Conservation (phyloP, 2,888 invertebrate species). For the Drosophila conformis region DNA sequence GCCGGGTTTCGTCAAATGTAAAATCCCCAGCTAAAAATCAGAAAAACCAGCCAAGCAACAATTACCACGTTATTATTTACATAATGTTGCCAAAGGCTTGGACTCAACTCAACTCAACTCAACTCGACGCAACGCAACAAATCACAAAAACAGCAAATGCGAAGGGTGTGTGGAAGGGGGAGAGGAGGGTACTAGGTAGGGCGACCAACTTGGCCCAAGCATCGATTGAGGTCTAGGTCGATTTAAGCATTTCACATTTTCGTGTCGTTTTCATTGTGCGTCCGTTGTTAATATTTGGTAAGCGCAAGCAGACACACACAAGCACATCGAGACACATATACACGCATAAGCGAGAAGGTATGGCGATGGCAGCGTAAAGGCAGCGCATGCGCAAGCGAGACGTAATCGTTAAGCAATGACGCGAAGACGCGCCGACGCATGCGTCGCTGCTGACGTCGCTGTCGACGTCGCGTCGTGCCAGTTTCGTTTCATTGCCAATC, state of each 20-base stretch:
- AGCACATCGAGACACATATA: constrained; percentile 5
- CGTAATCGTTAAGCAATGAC: constrained; percentile 47
- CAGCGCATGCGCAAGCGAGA: constrained; percentile 56
- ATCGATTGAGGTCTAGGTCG: constrained; percentile 84
- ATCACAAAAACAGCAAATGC: constrained; percentile 21
- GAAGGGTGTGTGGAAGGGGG: not conserved
- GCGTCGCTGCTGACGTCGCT: constrained; percentile 43
- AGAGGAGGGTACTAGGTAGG: constrained; percentile 2
- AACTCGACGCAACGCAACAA: constrained; percentile 29
- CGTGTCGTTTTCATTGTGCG: constrained; percentile 78
- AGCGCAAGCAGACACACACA: constrained; percentile 39
- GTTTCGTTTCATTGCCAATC: constrained; percentile 80
- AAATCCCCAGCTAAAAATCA: constrained; percentile 40
- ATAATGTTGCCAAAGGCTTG: constrained; percentile 72
- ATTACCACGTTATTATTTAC: constrained; percentile 66
- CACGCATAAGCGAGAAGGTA: constrained; percentile 8
- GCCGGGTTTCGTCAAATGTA: constrained; percentile 40
- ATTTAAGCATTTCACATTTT: constrained; percentile 79
- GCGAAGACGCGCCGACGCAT: constrained; percentile 66
- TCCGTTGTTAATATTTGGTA: constrained; percentile 67
- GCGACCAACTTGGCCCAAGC: constrained; percentile 67
- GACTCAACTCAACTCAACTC: constrained; percentile 9
- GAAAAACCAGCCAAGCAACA: constrained; percentile 33
- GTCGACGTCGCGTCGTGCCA: constrained; percentile 59
- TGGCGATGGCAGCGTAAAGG: not conserved